Percentiles rank a stretch among this genome's conserved stretches.
Conservation (phyloP, 2,888 invertebrate species). For the Macaria notata region DNA sequence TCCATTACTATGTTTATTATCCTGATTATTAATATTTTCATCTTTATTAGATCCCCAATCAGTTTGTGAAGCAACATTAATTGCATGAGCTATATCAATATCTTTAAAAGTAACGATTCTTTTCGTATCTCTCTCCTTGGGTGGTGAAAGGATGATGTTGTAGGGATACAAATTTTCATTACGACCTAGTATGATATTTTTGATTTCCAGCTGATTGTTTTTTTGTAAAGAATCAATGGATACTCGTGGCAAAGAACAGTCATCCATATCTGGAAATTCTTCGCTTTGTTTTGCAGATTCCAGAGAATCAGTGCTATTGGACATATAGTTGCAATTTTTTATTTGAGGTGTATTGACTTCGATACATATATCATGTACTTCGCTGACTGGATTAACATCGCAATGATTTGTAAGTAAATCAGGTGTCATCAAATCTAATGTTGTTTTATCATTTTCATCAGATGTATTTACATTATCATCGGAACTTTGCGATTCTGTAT, state of each 20-base stretch:
- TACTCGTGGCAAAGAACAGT: constrained; percentile 58
- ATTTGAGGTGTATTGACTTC: constrained; percentile 27
- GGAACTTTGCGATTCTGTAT: constrained; percentile 71
- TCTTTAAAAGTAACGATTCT: constrained; percentile 63
- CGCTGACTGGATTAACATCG: constrained; percentile 20
- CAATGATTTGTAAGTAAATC: constrained; percentile 82
- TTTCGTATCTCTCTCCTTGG: constrained; percentile 56
- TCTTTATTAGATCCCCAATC: constrained; percentile 31
- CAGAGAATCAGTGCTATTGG: constrained; percentile 16
- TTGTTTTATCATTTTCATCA: constrained; percentile 37
- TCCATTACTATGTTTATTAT: constrained; percentile 1
- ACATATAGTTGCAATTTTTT: constrained; percentile 4
- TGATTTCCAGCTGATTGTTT: constrained; percentile 50
- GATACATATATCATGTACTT: constrained; percentile 29
- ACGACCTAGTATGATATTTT: constrained; percentile 69
- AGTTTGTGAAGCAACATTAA: constrained; percentile 33
- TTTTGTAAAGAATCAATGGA: constrained; percentile 41
- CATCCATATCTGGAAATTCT: constrained; percentile 64
- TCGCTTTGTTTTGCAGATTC: constrained; percentile 34
- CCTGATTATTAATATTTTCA: not conserved
- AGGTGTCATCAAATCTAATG: constrained; percentile 62
- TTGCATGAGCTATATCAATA: constrained; percentile 29
- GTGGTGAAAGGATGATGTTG: constrained; percentile 69
- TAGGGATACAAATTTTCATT: constrained; percentile 68
- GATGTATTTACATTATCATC: constrained; percentile 62